phyloP scores from a whole-genome alignment of 1,140 invertebrate genomes.

The Drosophila albomicans region DNA sequence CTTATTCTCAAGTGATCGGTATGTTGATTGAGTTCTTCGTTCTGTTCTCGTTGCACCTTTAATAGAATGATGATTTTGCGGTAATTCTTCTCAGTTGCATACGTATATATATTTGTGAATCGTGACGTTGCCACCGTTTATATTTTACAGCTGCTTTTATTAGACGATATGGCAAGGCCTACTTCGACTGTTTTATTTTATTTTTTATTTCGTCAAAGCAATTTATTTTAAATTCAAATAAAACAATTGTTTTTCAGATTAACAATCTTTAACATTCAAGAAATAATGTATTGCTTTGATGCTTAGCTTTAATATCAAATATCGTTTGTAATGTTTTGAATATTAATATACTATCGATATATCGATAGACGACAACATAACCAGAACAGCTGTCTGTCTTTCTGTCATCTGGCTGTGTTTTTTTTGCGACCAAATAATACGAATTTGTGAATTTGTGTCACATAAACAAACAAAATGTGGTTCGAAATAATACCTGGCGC shows the following conservation, averaged over 20 bases:
- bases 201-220: background rate
- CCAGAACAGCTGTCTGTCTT: slow-evolving; percentile 42
- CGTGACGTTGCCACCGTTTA: slow-evolving; percentile 37
- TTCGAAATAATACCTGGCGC: slow-evolving; percentile 88
- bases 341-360: slow-evolving; percentile 26
- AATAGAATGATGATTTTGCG: slow-evolving; percentile 58
- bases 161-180: slow-evolving; percentile 20
- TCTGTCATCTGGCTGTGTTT: slow-evolving; percentile 35
- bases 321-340: background rate
- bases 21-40: slow-evolving; percentile 26
- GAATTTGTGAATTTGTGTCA: slow-evolving; percentile 36
- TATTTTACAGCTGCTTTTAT: slow-evolving; percentile 28
- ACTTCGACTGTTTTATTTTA: background rate
- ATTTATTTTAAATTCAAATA: background rate
- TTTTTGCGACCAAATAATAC: slow-evolving; percentile 62
- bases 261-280: background rate
- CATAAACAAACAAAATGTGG: slow-evolving; percentile 86
- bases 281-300: background rate
- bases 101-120: slow-evolving; percentile 36
- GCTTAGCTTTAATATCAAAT: background rate
- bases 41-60: slow-evolving; percentile 33
- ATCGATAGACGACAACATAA: slow-evolving; percentile 23
- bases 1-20: slow-evolving; percentile 3
- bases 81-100: slow-evolving; percentile 47
- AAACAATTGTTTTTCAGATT: background rate